Evolutionary conservation across 2,888 invertebrate genomes (phyloP).

Genomic region (Lasioglossum villosulum): DNA sequence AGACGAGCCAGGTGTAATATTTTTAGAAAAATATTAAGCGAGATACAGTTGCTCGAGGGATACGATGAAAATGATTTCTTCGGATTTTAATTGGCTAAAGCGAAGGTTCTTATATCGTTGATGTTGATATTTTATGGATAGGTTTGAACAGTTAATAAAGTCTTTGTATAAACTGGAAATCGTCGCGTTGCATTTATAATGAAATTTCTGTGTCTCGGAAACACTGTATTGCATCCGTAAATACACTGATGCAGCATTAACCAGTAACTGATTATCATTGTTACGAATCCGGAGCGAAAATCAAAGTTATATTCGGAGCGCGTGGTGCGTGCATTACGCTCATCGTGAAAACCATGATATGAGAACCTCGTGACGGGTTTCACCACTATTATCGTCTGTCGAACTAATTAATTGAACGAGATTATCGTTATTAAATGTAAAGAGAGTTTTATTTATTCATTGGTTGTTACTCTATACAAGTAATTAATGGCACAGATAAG

Average conservation of each 20-base stretch:
- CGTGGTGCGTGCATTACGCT: not conserved
- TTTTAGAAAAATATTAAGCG: not conserved
- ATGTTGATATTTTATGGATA: not conserved
- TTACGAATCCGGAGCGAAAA: not conserved
- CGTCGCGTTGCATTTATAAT: not conserved
- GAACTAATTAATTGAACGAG: conserved; percentile 1
- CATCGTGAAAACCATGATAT: not conserved
- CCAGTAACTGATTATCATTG: not conserved
- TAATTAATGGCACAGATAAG: not conserved
- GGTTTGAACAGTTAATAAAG: not conserved
- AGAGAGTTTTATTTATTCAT: conserved; percentile 5
- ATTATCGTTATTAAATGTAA: conserved; percentile 2
- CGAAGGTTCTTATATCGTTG: not conserved
- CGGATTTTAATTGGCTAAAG: not conserved
- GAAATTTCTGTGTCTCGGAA: not conserved
- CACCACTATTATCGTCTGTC: not conserved
- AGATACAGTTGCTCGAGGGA: not conserved
- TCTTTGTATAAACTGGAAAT: not conserved
- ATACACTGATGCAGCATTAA: not conserved
- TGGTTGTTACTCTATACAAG: not conserved
- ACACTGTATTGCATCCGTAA: not conserved
- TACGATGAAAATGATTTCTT: not conserved
- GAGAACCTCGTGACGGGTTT: not conserved
- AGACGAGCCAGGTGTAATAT: not conserved
- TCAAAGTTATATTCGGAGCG: conserved; percentile 4